phyloP scores from a whole-genome alignment of 2,888 invertebrate species.

The Norana najaformis region DNA sequence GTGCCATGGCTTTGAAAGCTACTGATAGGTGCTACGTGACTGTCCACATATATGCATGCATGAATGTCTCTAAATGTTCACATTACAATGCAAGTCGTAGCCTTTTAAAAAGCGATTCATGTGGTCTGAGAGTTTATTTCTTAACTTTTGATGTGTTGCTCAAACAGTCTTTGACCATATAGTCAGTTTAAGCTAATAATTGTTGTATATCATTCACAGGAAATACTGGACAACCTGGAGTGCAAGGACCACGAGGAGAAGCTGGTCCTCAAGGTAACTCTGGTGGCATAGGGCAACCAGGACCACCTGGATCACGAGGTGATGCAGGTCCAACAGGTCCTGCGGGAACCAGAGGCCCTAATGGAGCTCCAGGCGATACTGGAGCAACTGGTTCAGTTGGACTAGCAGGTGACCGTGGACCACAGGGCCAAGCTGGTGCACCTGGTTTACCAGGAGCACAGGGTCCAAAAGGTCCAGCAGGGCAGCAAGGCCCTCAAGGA shows the following conservation, averaged over 20 bases:
- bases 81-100: no score
- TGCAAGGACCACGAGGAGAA: conserved; percentile 33
- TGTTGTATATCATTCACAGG: conserved; percentile 32
- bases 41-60: no score
- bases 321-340: conserved; percentile 47
- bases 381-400: conserved; percentile 39
- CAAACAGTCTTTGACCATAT: no score
- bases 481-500: conserved; percentile 27
- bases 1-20: no score
- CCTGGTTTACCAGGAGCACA: conserved; percentile 35
- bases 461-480: conserved; percentile 30
- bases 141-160: no score
- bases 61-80: no score
- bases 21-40: no score
- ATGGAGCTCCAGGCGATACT: conserved; percentile 31
- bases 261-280: conserved; percentile 59
- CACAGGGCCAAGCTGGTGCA: conserved; percentile 33
- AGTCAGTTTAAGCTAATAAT: background rate
- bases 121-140: no score
- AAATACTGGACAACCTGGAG: conserved; percentile 34
- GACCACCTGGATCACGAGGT: conserved; percentile 49
- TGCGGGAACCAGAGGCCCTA: conserved; percentile 50
- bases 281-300: conserved; percentile 63
- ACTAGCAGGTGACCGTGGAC: conserved; percentile 38
- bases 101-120: no score